Percentiles rank a stretch among this genome's conserved stretches.
These are phyloP conservation scores for Drosophila truncata DNA, from an alignment of 1,140 invertebrate species.

Conservation along the genomic window DNA sequence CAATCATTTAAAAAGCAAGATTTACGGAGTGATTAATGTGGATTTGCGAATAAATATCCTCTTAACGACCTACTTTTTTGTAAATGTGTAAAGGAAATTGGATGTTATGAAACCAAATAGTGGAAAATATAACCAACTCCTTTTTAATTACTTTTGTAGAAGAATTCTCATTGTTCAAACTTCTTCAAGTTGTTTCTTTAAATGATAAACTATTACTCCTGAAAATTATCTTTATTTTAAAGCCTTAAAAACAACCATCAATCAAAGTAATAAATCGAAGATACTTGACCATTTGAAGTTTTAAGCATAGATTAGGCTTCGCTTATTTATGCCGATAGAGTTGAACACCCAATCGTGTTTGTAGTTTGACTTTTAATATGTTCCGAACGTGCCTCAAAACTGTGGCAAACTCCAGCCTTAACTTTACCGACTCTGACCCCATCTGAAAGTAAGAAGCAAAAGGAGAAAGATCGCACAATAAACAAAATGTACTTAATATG, in stretches of 20 bases:
- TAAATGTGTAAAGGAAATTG: background rate
- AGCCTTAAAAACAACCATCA: background rate
- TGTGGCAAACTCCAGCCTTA: background rate
- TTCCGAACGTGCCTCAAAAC: slow-evolving; percentile 29
- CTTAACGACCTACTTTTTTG: background rate
- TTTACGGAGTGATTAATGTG: background rate
- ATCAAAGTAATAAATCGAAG: slow-evolving; percentile 2
- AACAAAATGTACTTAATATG: slow-evolving; percentile 72
- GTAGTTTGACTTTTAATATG: slow-evolving; percentile 21
- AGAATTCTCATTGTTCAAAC: background rate
- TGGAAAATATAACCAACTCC: background rate
- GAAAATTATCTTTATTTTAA: background rate
- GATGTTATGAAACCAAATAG: too few species aligned
- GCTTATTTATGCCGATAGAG: slow-evolving; percentile 9
- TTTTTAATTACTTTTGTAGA: background rate
- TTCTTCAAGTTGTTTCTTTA: background rate
- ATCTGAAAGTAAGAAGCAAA: background rate
- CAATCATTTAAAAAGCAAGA: background rate
- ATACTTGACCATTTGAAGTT: slow-evolving; percentile 28
- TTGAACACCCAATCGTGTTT: slow-evolving; percentile 19
- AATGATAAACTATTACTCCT: background rate
- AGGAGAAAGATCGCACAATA: slow-evolving; percentile 30
- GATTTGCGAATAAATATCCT: background rate
- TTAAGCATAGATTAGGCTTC: background rate
- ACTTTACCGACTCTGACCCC: background rate